Percentiles rank a stretch among this genome's conserved stretches.
These are phyloP conservation scores for Ispidina picta DNA, from an alignment of 2,797 vertebrate genomes.

Conservation along the genomic window DNA sequence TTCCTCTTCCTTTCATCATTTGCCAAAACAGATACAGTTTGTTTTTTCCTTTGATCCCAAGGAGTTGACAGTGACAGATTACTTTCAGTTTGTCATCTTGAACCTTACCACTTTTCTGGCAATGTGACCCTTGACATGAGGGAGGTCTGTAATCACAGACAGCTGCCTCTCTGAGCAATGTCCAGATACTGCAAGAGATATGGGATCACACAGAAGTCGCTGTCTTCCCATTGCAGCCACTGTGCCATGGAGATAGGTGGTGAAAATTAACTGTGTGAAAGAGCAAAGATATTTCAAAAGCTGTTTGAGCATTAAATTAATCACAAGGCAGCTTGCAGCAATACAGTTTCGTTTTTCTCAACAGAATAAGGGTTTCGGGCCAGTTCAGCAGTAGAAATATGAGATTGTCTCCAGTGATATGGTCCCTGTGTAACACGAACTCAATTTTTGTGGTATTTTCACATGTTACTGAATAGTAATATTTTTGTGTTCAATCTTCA, in stretches of 20 bases:
- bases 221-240: background rate
- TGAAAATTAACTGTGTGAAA: background rate
- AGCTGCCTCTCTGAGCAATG: conserved; percentile 40
- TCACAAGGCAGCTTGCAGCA: background rate
- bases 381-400: background rate
- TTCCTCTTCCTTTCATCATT: conserved; percentile 17
- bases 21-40: conserved; percentile 33
- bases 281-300: background rate
- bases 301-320: background rate
- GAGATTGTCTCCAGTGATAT: background rate
- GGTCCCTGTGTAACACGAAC: background rate
- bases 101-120: conserved; percentile 21
- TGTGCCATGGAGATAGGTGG: background rate
- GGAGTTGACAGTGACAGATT: conserved; percentile 31
- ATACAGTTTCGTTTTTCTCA: background rate
- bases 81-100: conserved; percentile 37
- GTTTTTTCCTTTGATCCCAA: conserved; percentile 38
- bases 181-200: background rate
- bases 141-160: background rate
- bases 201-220: conserved; percentile 50
- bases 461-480: background rate
- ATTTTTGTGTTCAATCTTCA: background rate
- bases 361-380: background rate
- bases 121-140: conserved; percentile 46
- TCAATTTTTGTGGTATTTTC: background rate